Evolutionary conservation across 2,888 invertebrate genomes (phyloP).

Genomic region (Willowsia nigromaculata): DNA sequence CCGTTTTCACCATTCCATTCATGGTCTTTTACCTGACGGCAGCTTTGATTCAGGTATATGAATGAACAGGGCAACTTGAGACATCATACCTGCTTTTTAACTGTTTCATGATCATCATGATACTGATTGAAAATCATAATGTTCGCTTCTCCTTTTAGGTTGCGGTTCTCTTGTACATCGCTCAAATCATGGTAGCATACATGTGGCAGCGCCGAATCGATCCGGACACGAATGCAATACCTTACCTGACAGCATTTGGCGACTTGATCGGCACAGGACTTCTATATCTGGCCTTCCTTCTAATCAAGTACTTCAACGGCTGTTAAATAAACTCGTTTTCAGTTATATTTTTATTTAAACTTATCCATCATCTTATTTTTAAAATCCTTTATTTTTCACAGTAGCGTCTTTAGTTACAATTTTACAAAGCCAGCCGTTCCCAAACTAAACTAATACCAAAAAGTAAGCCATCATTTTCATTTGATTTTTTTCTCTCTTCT

Average conservation of each 20-base stretch:
- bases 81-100: neutral
- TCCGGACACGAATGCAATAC: slow-evolving; percentile 94
- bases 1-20: slow-evolving; percentile 70
- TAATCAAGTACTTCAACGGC: slow-evolving; percentile 41
- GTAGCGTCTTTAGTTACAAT: neutral
- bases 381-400: neutral
- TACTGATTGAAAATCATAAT: neutral
- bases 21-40: slow-evolving; percentile 75
- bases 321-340: neutral
- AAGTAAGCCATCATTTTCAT: slow-evolving; percentile 8
- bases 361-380: neutral
- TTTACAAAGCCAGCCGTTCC: neutral
- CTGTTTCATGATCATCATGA: neutral
- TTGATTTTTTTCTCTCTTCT: neutral
- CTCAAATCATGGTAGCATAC: slow-evolving; percentile 89
- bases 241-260: slow-evolving; percentile 93
- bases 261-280: slow-evolving; percentile 92
- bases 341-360: neutral
- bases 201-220: slow-evolving; percentile 92
- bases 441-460: neutral
- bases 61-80: neutral
- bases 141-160: slow-evolving; percentile 81
- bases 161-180: slow-evolving; percentile 87
- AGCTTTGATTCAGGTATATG: slow-evolving; percentile 75
- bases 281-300: slow-evolving; percentile 85